Evolutionary conservation across 2,797 vertebrate species (phyloP).

Genomic region (Peromyscus aztecus): DNA sequence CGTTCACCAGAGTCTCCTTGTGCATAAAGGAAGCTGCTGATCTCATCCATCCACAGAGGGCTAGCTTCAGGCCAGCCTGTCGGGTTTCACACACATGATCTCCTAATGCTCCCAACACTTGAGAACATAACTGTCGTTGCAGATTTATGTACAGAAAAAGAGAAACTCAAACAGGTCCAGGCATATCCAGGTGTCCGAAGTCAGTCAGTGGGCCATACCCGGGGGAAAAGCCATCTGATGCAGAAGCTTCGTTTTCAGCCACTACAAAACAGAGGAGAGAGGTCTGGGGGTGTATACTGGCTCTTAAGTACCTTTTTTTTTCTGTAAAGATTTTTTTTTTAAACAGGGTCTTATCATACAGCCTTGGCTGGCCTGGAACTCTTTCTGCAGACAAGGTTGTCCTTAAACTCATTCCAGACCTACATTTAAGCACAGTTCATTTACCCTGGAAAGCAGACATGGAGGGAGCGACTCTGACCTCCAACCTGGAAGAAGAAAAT

Average conservation of each 20-base stretch:
- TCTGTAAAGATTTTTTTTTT: background rate
- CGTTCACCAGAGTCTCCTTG: background rate
- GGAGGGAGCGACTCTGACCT: fast-evolving
- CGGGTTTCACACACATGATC: fast-evolving
- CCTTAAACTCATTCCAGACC: background rate
- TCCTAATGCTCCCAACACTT: background rate
- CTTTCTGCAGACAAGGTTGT: background rate
- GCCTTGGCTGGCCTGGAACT: background rate
- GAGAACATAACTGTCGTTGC: fast-evolving
- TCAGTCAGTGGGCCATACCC: too few relatives aligned
- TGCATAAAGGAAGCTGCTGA: background rate
- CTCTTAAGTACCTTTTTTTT: background rate
- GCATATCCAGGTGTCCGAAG: fast-evolving
- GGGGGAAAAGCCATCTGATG: background rate
- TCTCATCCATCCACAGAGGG: fast-evolving
- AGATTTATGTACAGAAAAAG: background rate
- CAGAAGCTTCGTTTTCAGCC: too few relatives aligned
- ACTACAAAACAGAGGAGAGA: too few relatives aligned
- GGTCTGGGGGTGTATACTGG: fast-evolving
- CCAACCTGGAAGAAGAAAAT: too few relatives aligned
- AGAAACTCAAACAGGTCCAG: background rate
- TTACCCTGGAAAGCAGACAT: background rate
- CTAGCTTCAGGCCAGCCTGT: fast-evolving
- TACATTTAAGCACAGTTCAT: background rate
- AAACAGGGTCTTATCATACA: background rate